Evolutionary conservation across 2,113 vertebrate species (phyloP), one percentile per base, ranked within the genome.

Genomic region (Tragulus kanchil): DNA sequence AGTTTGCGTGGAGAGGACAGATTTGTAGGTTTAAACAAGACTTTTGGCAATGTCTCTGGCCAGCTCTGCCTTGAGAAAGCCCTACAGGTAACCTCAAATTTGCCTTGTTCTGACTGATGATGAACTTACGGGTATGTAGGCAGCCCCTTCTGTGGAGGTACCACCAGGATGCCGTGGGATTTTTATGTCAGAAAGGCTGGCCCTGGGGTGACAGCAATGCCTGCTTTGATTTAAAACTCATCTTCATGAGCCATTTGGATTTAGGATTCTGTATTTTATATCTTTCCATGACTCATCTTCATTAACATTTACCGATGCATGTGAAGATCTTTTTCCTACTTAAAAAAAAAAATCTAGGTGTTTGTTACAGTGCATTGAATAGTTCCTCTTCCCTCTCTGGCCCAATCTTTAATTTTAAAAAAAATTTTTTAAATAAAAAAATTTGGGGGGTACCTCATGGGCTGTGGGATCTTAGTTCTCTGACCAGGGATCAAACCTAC

Each of bases 121-220:
- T 6, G 4, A 8, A 21, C 5, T 77, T 45, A 45, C 17, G 1
- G 50, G 23, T 56, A 79, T 58, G 36, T 1, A 16, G 0, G 13
- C 2, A 59, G 8, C 16, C 48, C 82, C 23, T 59, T 25, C 28
- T 78, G 82, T 9, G 19, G 59, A 36, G n/a, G 12, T 1, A 25
- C 8, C 61, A 19, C 31, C 6, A n/a, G 21, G 19, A 15, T 3
- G 4, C 19, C 25, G 50, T 31, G 21, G 31, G 89, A 45, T 36
- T 69, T 48, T 45, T 50, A 48, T 3, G 64, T 58, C 73, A 58
- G 54, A 28, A 69, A 50, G 13, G 31, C 71, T 21, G 62, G 15
- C 5, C 3, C 2, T 26, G 36, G 59, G 1, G 42, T 1, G 12
- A 42, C 0, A 59, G 88, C 42, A 9, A 11, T 25, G 62, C 0